Evolutionary conservation across 2,797 vertebrate genomes (phyloP).

Genomic region (Yasuhikotakia modesta): DNA sequence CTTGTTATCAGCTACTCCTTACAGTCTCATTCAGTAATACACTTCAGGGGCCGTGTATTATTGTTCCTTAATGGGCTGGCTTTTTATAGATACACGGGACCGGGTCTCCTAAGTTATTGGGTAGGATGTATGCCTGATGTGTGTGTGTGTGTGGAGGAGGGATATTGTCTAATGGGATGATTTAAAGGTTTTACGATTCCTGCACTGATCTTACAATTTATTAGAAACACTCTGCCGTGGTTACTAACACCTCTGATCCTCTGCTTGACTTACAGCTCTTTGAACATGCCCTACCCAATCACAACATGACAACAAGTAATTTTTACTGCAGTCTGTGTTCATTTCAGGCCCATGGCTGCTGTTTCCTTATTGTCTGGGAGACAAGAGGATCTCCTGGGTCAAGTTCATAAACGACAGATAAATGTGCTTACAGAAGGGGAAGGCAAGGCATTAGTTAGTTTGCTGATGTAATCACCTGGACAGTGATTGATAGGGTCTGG

Average conservation of each 20-base stretch:
- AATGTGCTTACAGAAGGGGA: conserved; percentile 13
- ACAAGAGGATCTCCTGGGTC: neutral
- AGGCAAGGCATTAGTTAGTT: conserved; percentile 14
- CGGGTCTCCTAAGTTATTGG: neutral
- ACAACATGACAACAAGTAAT: no score
- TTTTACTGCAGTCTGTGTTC: neutral
- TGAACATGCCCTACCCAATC: no score
- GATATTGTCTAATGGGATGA: neutral
- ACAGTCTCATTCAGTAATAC: neutral
- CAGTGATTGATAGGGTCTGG: neutral
- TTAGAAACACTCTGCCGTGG: no score
- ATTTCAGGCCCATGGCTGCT: neutral
- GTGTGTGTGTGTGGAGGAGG: neutral
- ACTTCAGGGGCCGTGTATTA: conserved; percentile 3
- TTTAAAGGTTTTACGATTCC: no score
- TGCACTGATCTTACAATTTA: no score
- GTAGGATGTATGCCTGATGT: neutral
- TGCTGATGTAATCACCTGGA: conserved; percentile 13
- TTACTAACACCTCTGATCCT: no score
- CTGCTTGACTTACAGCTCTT: no score
- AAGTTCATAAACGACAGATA: neutral
- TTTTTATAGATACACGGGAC: neutral
- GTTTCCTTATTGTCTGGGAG: neutral
- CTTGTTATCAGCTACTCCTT: neutral
- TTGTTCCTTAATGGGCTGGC: neutral